Evolutionary conservation across 2,888 invertebrate genomes (phyloP).

Genomic region (Myathropa florea): DNA sequence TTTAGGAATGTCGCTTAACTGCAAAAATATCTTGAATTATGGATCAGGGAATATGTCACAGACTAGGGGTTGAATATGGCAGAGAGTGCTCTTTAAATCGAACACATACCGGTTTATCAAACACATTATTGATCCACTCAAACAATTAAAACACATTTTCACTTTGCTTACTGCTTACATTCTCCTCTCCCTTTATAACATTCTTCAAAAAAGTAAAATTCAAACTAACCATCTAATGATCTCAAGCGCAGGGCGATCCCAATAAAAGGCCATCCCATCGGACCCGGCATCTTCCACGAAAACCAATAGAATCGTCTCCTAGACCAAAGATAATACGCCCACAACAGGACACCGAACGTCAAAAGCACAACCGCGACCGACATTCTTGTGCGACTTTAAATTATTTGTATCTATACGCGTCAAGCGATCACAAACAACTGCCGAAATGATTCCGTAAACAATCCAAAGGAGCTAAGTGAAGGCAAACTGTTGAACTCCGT

Average conservation of each 20-base stretch:
- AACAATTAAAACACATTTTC: too few species aligned
- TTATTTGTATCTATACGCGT: neutral
- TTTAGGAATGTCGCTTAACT: too few species aligned
- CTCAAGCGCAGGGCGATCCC: conserved; percentile 25
- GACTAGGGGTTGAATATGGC: too few species aligned
- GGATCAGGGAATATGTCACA: too few species aligned
- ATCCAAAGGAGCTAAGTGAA: neutral
- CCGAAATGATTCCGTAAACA: neutral
- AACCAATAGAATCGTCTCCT: conserved; percentile 43
- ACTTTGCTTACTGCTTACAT: too few species aligned
- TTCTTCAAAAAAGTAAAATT: neutral
- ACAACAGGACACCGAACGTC: conserved; percentile 3
- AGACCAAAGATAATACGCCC: conserved; percentile 31
- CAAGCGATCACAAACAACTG: conserved; percentile 3
- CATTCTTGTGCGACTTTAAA: conserved; percentile 1
- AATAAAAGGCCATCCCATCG: conserved; percentile 26
- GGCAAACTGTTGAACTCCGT: neutral
- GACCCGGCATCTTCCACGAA: conserved; percentile 26
- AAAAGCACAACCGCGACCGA: conserved; percentile 24
- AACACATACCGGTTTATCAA: too few species aligned
- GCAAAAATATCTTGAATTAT: too few species aligned
- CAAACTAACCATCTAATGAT: conserved; percentile 38
- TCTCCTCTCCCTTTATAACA: neutral
- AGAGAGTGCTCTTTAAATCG: too few species aligned
- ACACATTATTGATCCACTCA: too few species aligned